Conservation (phyloP, 2,797 vertebrate genomes). For the Otus scops region DNA sequence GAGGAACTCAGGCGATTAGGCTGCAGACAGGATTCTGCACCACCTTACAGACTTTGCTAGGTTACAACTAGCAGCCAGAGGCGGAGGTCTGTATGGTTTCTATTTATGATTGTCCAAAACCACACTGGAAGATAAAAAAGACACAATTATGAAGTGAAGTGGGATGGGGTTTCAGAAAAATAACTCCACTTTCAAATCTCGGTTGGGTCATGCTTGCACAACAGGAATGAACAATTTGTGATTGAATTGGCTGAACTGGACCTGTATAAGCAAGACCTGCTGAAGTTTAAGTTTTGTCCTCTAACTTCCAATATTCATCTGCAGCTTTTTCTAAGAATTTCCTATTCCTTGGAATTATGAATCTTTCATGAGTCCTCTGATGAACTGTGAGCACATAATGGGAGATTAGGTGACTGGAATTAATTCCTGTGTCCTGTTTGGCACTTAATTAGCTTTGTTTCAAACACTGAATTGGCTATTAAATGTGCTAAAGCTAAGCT, state of each 20-base stretch:
- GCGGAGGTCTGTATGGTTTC: background rate
- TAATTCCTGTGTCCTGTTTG: background rate
- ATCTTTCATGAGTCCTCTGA: background rate
- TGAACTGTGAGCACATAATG: background rate
- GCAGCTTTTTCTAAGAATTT: constrained; percentile 23
- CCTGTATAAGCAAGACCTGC: background rate
- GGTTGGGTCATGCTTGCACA: background rate
- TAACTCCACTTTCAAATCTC: constrained; percentile 3
- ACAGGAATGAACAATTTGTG: background rate
- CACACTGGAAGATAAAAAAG: constrained; percentile 15
- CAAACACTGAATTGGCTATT: background rate
- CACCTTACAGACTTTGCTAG: background rate
- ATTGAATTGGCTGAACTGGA: background rate
- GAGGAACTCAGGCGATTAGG: background rate
- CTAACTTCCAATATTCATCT: background rate
- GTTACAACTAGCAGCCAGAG: background rate
- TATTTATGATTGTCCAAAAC: background rate
- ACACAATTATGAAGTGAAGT: background rate
- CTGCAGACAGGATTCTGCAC: background rate
- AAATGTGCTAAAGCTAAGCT: constrained; percentile 1
- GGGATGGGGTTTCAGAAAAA: constrained; percentile 10
- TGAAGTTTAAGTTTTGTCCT: background rate
- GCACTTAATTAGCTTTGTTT: background rate
- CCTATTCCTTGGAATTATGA: background rate
- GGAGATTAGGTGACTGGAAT: constrained; percentile 4